A percentile compares a stretch with the other conserved stretches of the same genome.
These are phyloP conservation scores for Sebastes fasciatus DNA, from an alignment of 2,113 vertebrate genomes.

Conservation along the genomic window DNA sequence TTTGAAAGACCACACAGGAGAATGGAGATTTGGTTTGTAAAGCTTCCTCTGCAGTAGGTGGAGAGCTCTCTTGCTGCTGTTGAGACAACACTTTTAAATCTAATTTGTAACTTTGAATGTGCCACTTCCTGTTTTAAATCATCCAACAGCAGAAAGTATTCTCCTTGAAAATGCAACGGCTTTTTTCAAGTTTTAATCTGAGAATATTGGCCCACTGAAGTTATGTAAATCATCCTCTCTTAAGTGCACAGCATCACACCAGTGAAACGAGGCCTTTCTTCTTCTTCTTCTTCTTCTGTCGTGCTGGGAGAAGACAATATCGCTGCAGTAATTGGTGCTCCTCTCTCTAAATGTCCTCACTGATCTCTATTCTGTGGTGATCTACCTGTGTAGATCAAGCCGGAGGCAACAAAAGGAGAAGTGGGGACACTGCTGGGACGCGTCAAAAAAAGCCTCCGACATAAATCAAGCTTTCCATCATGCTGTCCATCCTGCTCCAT, in stretches of 20 bases:
- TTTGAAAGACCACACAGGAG: neutral
- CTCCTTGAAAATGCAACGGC: no score
- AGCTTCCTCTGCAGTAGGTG: neutral
- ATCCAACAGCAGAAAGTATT: no score
- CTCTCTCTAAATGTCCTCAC: neutral
- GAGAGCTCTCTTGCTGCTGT: neutral
- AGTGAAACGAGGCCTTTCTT: neutral
- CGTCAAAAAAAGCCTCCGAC: neutral
- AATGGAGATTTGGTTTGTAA: neutral
- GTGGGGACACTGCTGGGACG: neutral
- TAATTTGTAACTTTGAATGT: no score
- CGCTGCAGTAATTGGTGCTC: neutral
- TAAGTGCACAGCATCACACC: neutral
- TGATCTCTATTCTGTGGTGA: neutral
- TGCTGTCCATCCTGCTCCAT: conserved; percentile 29
- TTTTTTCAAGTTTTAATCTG: no score
- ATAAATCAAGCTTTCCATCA: conserved; percentile 51
- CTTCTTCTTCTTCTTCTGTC: neutral
- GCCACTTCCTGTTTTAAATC: no score
- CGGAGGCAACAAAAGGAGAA: neutral
- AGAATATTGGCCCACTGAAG: neutral
- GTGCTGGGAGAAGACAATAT: conserved; percentile 1
- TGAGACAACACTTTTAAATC: neutral
- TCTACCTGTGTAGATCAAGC: conserved; percentile 7
- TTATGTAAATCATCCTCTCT: neutral